phyloP scores from a whole-genome alignment of 2,113 vertebrate species.

The Mirounga angustirostris region DNA sequence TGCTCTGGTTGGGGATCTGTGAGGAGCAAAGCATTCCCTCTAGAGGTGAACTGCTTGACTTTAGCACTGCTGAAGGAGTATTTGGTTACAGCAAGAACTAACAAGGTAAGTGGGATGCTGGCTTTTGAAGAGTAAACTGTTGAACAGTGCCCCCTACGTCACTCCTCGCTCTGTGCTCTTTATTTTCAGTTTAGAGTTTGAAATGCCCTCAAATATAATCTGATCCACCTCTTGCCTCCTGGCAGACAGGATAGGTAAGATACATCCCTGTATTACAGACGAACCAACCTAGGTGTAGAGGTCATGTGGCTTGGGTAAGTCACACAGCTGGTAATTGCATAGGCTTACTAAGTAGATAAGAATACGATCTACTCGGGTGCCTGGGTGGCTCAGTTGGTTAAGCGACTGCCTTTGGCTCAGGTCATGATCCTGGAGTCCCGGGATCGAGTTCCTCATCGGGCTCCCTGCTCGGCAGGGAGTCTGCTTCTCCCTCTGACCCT shows the following conservation, averaged over 20 bases:
- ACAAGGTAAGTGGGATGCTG: neutral
- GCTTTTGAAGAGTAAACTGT: neutral
- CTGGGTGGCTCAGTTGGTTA: too few relatives aligned
- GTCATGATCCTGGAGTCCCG: too few relatives aligned
- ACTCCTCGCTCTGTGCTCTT: neutral
- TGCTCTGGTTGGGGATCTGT: neutral
- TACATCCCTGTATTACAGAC: neutral
- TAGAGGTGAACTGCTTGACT: neutral
- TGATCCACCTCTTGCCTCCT: neutral
- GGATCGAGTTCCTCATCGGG: too few relatives aligned
- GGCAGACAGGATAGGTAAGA: neutral
- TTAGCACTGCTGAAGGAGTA: neutral
- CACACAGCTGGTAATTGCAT: neutral
- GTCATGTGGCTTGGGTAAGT: neutral
- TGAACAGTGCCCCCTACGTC: neutral
- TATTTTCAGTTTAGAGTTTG: conserved; percentile 20
- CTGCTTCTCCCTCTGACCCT: too few relatives aligned
- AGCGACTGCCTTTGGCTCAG: too few relatives aligned
- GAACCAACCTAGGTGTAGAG: neutral
- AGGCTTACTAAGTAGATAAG: neutral
- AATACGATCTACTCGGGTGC: neutral
- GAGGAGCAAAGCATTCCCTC: neutral
- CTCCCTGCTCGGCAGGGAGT: too few relatives aligned
- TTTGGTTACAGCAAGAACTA: neutral
- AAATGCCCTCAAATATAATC: neutral